These are phyloP conservation scores for Oceanodroma leucorhoa DNA, from an alignment of 2,797 vertebrate species.

Conservation along the genomic window DNA sequence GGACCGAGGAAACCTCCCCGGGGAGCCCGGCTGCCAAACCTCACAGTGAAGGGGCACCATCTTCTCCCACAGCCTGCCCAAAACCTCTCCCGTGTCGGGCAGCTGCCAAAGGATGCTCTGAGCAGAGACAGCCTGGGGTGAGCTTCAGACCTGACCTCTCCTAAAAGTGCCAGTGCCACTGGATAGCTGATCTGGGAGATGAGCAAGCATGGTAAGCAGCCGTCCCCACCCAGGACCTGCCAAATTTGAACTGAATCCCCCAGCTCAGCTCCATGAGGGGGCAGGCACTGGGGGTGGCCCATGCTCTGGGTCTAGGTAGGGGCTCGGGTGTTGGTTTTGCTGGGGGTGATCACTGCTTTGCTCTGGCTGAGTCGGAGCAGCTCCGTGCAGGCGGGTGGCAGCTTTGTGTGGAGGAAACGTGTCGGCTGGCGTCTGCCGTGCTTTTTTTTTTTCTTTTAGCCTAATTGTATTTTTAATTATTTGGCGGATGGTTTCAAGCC, in stretches of 20 bases:
- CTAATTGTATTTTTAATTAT: slow-evolving; percentile 28
- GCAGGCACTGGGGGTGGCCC: rapidly evolving
- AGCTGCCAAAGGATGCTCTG: background rate
- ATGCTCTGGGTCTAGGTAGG: rapidly evolving
- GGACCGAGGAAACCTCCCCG: background rate
- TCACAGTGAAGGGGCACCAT: background rate
- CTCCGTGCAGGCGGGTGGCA: background rate
- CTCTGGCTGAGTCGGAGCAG: background rate
- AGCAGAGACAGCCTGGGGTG: background rate
- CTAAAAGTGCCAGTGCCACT: background rate
- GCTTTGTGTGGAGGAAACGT: background rate
- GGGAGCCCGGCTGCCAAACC: background rate
- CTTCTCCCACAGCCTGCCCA: background rate
- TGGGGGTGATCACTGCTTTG: background rate
- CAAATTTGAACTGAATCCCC: background rate
- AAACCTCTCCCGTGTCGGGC: background rate
- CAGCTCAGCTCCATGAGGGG: background rate
- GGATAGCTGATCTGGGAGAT: background rate
- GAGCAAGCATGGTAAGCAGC: background rate
- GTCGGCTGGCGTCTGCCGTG: rapidly evolving
- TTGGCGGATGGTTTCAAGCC: background rate
- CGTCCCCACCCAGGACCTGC: background rate
- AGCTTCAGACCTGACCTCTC: background rate
- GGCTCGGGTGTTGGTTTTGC: background rate
- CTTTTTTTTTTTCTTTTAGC: background rate